A percentile compares a stretch with the other conserved stretches of the same genome.
Conservation (phyloP, 2,113 vertebrate species). For the Sapayoa aenigma region DNA sequence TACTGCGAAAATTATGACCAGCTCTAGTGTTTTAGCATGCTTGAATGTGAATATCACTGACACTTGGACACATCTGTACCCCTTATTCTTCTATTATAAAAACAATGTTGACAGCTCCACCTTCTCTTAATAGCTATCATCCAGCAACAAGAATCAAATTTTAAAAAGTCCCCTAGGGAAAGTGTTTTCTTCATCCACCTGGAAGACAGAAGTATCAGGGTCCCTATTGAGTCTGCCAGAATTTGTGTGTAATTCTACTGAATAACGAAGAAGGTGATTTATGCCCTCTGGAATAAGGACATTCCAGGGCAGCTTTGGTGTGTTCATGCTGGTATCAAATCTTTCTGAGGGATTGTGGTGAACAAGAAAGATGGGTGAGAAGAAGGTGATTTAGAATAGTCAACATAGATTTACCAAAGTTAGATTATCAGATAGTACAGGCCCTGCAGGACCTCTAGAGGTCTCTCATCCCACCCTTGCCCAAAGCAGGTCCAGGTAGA, state of each 20-base stretch:
- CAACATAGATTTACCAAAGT: not conserved
- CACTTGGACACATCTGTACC: not conserved
- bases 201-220: not conserved
- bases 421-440: not conserved
- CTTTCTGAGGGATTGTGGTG: not conserved
- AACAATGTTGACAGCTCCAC: not conserved
- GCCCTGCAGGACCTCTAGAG: not conserved
- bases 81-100: not conserved
- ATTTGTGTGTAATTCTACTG: not conserved
- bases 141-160: not conserved
- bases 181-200: not conserved
- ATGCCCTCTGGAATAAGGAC: not conserved
- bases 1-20: not conserved
- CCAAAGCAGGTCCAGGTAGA: not conserved
- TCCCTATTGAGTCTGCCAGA: not conserved
- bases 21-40: not conserved
- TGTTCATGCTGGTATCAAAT: not conserved
- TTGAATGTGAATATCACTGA: not conserved
- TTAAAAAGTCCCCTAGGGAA: not conserved
- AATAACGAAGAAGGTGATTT: not conserved
- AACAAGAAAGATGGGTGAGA: not conserved
- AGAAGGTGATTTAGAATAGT: not conserved
- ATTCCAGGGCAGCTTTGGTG: not conserved
- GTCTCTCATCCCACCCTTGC: not conserved
- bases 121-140: not conserved